Evolutionary conservation across 2,888 invertebrate genomes (phyloP).

Genomic region (Dolomedes plantarius): DNA sequence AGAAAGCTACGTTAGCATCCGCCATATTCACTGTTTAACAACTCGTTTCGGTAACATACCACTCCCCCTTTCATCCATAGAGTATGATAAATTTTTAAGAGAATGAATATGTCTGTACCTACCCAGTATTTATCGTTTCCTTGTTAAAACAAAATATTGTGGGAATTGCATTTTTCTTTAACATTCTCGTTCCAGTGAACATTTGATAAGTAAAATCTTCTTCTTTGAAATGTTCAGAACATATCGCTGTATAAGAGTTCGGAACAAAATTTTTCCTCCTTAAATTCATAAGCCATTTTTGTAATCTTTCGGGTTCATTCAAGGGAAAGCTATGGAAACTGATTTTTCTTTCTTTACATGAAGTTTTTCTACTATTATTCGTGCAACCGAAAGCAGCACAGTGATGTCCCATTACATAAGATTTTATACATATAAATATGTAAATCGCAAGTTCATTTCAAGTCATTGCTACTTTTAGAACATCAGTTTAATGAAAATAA

Average conservation of each 20-base stretch:
- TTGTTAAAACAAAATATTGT: background rate
- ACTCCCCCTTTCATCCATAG: background rate
- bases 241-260: background rate
- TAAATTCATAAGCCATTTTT: background rate
- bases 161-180: background rate
- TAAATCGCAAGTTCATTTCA: too few relatives aligned
- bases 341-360: background rate
- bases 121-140: too few relatives aligned
- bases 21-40: too few relatives aligned
- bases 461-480: too few relatives aligned
- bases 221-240: constrained; percentile 6
- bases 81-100: background rate
- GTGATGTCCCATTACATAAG: background rate
- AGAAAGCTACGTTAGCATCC: too few relatives aligned
- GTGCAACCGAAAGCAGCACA: background rate
- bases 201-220: background rate
- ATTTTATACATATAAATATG: too few relatives aligned
- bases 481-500: background rate
- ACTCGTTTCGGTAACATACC: background rate
- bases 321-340: background rate
- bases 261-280: background rate
- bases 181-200: background rate
- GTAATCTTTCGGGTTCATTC: background rate
- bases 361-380: background rate
- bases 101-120: too few relatives aligned